Evolutionary conservation across 2,888 invertebrate species (phyloP).

Genomic region (Blastobasis lacticolella): DNA sequence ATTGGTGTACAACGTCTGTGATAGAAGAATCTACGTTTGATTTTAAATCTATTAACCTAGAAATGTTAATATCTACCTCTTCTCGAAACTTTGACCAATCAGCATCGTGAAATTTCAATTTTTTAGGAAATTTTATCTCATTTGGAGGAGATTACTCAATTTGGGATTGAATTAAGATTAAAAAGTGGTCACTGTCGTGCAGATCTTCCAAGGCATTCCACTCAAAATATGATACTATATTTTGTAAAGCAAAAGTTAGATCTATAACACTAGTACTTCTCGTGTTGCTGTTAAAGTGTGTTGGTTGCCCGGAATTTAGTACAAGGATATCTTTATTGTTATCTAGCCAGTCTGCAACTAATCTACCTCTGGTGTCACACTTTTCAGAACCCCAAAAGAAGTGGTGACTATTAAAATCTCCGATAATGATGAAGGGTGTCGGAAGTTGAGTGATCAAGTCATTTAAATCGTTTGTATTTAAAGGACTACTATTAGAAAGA

Average conservation of each 20-base stretch:
- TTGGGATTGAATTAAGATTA: conserved; percentile 5
- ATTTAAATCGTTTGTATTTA: conserved; percentile 5
- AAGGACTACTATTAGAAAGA: conserved; percentile 6
- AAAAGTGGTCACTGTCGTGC: conserved; percentile 14
- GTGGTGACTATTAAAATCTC: conserved; percentile 7
- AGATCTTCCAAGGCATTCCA: conserved; percentile 15
- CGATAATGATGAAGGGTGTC: too few species aligned
- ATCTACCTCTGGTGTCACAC: conserved; percentile 10
- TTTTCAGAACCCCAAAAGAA: conserved; percentile 11
- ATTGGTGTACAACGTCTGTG: neutral
- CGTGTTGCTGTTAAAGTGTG: conserved; percentile 8
- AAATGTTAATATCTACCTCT: conserved; percentile 3
- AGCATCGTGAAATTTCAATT: conserved; percentile 6
- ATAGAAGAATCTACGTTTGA: neutral
- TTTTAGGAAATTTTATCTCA: neutral
- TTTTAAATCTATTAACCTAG: neutral
- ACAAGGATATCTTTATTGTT: neutral
- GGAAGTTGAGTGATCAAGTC: too few species aligned
- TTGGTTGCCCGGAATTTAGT: conserved; percentile 8
- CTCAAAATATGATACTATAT: conserved; percentile 14
- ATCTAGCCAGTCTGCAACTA: conserved; percentile 7
- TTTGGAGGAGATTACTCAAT: neutral
- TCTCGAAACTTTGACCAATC: conserved; percentile 2
- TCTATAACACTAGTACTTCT: conserved; percentile 10
- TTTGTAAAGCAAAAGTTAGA: conserved; percentile 12